phyloP scores from a whole-genome alignment of 2,888 invertebrate genomes.

The Agrotis exclamationis region DNA sequence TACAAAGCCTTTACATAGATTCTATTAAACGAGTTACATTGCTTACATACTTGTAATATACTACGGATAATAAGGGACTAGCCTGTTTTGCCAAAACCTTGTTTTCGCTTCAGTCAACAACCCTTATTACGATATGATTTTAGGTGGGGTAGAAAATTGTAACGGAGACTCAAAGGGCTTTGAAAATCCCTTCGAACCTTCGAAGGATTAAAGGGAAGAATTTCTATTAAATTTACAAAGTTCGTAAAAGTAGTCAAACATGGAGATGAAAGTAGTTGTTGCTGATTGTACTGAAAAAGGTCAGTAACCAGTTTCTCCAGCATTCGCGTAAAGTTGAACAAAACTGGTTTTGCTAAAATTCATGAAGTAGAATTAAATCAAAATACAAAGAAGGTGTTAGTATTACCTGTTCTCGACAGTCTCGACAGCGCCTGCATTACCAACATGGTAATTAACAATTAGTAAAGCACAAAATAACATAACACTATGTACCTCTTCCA shows the following conservation, averaged over 20 bases:
- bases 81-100: conserved; percentile 64
- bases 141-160: conserved; percentile 39
- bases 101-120: conserved; percentile 57
- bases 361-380: conserved; percentile 30
- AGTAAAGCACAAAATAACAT: conserved; percentile 67
- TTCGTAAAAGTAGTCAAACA: conserved; percentile 24
- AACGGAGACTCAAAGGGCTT: conserved; percentile 35
- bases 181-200: conserved; percentile 28
- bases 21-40: conserved; percentile 64
- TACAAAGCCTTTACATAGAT: conserved; percentile 69
- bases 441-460: conserved; percentile 54
- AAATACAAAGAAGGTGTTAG: conserved; percentile 27
- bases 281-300: conserved; percentile 43
- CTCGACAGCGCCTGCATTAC: conserved; percentile 61
- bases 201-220: conserved; percentile 16
- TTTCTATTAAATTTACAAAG: conserved; percentile 41
- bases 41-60: conserved; percentile 62
- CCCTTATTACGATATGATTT: conserved; percentile 50
- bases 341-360: conserved; percentile 46
- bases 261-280: conserved; percentile 24
- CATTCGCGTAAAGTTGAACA: conserved; percentile 38
- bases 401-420: conserved; percentile 61
- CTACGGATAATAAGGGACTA: conserved; percentile 66
- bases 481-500: conserved; percentile 81
- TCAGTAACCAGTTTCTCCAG: conserved; percentile 51